phyloP scores from a whole-genome alignment of 2,888 invertebrate genomes.

The Polydrusus tereticollis region DNA sequence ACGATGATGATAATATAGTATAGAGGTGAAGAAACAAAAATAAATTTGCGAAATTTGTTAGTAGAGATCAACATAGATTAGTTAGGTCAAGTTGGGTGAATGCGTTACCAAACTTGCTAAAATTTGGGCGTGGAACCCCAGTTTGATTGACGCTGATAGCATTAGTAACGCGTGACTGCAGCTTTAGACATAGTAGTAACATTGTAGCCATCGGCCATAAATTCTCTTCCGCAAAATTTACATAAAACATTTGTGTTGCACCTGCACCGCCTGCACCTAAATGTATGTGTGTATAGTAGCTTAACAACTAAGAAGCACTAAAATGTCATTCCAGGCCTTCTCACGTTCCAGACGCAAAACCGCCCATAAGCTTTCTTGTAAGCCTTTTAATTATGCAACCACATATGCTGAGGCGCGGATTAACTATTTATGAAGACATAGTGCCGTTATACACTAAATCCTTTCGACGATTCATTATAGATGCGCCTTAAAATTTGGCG shows the following conservation, averaged over 20 bases:
- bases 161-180: too few species aligned
- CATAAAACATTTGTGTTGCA: slow-evolving; percentile 28
- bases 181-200: too few species aligned
- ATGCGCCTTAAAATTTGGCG: neutral
- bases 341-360: slow-evolving; percentile 36
- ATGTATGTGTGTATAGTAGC: slow-evolving; percentile 19
- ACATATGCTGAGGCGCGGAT: slow-evolving; percentile 56
- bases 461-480: slow-evolving; percentile 41
- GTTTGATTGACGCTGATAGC: too few species aligned
- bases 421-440: slow-evolving; percentile 58
- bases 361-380: slow-evolving; percentile 36
- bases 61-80: too few species aligned
- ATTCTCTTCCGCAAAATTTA: neutral
- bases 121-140: too few species aligned
- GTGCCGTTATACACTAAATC: slow-evolving; percentile 52
- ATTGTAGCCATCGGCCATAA: neutral
- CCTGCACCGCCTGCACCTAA: slow-evolving; percentile 3
- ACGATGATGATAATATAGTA: too few species aligned
- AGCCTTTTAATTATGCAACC: slow-evolving; percentile 57
- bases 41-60: too few species aligned
- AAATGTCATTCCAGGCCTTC: slow-evolving; percentile 35
- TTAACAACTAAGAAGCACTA: slow-evolving; percentile 35
- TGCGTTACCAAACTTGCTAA: too few species aligned
- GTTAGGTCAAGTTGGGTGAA: too few species aligned
- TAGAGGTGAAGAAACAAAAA: too few species aligned